Conservation (phyloP, 2,888 invertebrate species). For the Drosophila mettleri region DNA sequence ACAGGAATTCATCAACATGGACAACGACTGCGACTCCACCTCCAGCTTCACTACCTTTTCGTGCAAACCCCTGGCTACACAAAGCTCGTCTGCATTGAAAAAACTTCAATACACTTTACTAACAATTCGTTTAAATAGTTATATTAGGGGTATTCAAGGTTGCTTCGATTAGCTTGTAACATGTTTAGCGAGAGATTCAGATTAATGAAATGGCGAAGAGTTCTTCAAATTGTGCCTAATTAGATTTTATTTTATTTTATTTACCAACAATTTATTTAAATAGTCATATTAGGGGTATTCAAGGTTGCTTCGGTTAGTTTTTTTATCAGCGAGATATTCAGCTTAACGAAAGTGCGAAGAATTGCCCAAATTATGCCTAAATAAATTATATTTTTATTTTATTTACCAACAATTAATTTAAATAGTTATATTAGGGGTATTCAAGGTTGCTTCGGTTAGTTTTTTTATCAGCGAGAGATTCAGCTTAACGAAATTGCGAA, state of each 20-base stretch:
- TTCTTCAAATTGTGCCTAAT: background rate
- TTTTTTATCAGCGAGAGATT: too few species aligned
- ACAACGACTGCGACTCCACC: slow-evolving; percentile 32
- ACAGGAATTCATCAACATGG: slow-evolving; percentile 63
- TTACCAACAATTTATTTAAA: slow-evolving; percentile 17
- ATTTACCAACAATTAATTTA: slow-evolving; percentile 25
- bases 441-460: too few species aligned
- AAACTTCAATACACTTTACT: slow-evolving; percentile 51
- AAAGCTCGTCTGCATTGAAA: slow-evolving; percentile 18
- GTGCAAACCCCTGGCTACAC: slow-evolving; percentile 1
- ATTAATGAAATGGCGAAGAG: background rate
- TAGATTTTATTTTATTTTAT: slow-evolving; percentile 14
- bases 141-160: slow-evolving; percentile 8
- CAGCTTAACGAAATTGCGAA: too few species aligned
- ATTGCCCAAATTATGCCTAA: background rate
- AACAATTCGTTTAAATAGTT: slow-evolving; percentile 1
- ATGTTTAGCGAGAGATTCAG: background rate
- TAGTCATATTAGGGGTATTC: slow-evolving; percentile 8
- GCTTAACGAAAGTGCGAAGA: background rate
- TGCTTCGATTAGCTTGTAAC: slow-evolving; percentile 9
- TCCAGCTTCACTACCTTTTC: slow-evolving; percentile 11
- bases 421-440: slow-evolving; percentile 6
- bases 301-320: slow-evolving; percentile 1
- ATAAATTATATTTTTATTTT: background rate
- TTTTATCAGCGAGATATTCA: background rate